phyloP scores from a whole-genome alignment of 2,113 vertebrate species.

The Himantopus leucocephalus region DNA sequence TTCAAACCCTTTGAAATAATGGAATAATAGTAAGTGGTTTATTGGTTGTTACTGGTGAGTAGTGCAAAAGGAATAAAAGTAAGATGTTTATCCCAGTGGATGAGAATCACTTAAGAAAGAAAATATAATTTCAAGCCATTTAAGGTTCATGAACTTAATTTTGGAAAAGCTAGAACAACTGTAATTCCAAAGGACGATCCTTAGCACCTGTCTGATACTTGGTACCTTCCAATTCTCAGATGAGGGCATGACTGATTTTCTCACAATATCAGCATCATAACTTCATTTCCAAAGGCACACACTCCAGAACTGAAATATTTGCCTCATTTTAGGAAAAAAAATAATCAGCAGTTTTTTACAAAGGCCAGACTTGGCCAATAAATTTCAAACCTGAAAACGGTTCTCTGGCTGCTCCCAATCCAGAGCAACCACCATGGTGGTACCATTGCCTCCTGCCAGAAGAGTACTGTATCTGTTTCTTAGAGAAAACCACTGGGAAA shows the following conservation, averaged over 20 bases:
- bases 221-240: neutral
- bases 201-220: neutral
- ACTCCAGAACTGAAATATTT: neutral
- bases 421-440: neutral
- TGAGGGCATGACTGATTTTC: neutral
- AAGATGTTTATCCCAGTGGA: neutral
- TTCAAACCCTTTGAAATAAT: neutral
- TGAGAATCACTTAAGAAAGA: neutral
- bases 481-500: neutral
- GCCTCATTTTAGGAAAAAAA: neutral
- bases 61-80: neutral
- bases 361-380: neutral
- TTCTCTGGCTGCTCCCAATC: neutral
- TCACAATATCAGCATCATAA: neutral
- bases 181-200: neutral
- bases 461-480: neutral
- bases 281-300: neutral
- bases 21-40: neutral
- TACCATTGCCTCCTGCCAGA: neutral
- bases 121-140: neutral
- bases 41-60: neutral
- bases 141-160: neutral
- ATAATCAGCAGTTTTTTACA: neutral
- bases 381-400: neutral
- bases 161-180: neutral